Conservation (phyloP, 2,888 invertebrate species). For the Oasisia sp. region DNA sequence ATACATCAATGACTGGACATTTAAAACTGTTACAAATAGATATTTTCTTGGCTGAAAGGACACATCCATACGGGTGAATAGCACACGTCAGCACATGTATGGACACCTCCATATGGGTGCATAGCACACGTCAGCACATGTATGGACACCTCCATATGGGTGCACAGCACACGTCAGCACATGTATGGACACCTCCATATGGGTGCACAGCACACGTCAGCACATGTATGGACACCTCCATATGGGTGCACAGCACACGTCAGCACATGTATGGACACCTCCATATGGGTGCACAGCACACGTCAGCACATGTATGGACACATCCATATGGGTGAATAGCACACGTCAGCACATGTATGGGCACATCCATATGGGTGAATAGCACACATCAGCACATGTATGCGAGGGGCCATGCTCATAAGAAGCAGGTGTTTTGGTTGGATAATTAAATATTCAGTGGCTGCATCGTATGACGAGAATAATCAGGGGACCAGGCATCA, state of each 20-base stretch:
- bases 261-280: no score
- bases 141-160: no score
- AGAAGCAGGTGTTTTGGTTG: not conserved
- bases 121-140: not conserved
- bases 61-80: not conserved
- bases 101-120: no score
- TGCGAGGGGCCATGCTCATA: not conserved
- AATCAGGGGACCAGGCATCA: not conserved
- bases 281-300: no score
- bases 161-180: no score
- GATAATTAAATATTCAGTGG: conserved; percentile 3
- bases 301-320: no score
- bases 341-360: not conserved
- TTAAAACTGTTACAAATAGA: no score
- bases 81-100: not conserved
- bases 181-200: no score
- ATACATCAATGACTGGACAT: no score
- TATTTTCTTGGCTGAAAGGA: not conserved
- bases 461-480: not conserved
- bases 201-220: no score
- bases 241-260: no score
- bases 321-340: not conserved
- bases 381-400: not conserved
- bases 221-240: no score
- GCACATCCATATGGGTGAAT: not conserved